Evolutionary conservation across 2,113 vertebrate genomes (phyloP).

Genomic region (Protobothrops mucrosquamatus): DNA sequence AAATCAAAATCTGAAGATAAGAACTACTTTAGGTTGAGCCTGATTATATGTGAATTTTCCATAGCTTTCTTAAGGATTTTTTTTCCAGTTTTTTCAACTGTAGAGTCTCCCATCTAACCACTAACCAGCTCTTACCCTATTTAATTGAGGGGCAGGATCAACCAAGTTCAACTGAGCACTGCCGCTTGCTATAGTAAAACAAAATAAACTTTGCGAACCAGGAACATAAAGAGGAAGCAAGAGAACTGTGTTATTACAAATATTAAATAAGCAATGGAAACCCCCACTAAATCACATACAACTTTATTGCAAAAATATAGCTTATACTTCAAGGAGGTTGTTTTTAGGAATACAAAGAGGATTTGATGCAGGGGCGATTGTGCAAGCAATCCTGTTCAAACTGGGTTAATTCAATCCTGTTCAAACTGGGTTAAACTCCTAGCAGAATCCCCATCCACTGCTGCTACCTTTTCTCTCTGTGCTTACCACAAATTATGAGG

Average conservation of each 20-base stretch:
- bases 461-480: neutral
- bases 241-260: neutral
- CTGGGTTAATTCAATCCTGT: neutral
- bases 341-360: neutral
- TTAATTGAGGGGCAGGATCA: neutral
- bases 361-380: neutral
- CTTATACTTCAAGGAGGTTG: neutral
- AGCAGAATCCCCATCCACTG: neutral
- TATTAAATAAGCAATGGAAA: neutral
- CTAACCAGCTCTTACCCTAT: neutral
- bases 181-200: neutral
- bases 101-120: neutral
- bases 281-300: neutral
- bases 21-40: neutral
- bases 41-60: neutral
- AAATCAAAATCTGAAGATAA: neutral
- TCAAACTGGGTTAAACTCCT: too few species aligned
- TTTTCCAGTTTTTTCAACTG: neutral
- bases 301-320: neutral
- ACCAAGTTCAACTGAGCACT: neutral
- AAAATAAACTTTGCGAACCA: neutral
- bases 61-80: neutral
- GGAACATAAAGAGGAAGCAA: neutral
- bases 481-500: neutral
- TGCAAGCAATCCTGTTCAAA: neutral